Percentiles rank a stretch among this genome's conserved stretches.
Evolutionary conservation across 2,113 vertebrate genomes (phyloP).

Genomic region (Tragelaphus buxtoni): DNA sequence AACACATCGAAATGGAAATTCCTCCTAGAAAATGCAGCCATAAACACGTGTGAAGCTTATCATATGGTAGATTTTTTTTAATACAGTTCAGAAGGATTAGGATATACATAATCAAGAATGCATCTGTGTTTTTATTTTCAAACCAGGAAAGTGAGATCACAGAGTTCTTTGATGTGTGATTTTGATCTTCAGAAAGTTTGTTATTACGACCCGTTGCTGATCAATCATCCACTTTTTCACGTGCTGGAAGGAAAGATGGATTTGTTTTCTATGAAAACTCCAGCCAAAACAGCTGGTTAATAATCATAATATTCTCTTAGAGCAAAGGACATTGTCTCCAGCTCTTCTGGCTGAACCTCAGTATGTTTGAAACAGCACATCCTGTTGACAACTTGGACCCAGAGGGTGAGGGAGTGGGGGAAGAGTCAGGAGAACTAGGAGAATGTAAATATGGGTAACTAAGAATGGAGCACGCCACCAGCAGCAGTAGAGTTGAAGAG

Average conservation of each 20-base stretch:
- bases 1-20: slow-evolving; percentile 72
- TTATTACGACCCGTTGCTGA: not conserved
- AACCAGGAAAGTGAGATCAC: not conserved
- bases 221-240: not conserved
- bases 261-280: not conserved
- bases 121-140: slow-evolving; percentile 22
- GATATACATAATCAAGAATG: rapidly evolving
- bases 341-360: not conserved
- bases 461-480: not conserved
- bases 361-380: not conserved
- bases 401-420: not conserved
- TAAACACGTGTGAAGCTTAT: slow-evolving; percentile 68
- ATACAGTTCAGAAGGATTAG: slow-evolving; percentile 12
- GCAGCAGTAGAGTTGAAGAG: not conserved
- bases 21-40: slow-evolving; percentile 66
- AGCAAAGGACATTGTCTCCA: not conserved
- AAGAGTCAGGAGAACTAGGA: not conserved
- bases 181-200: not conserved
- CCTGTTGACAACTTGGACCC: not conserved
- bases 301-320: not conserved
- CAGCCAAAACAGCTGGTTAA: not conserved
- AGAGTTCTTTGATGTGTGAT: not conserved
- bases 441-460: not conserved
- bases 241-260: not conserved
- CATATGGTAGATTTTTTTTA: slow-evolving; percentile 56